Percentiles rank a stretch among this genome's conserved stretches.
phyloP scores from a whole-genome alignment of 2,797 vertebrate genomes.

The Neopelma chrysocephalum region DNA sequence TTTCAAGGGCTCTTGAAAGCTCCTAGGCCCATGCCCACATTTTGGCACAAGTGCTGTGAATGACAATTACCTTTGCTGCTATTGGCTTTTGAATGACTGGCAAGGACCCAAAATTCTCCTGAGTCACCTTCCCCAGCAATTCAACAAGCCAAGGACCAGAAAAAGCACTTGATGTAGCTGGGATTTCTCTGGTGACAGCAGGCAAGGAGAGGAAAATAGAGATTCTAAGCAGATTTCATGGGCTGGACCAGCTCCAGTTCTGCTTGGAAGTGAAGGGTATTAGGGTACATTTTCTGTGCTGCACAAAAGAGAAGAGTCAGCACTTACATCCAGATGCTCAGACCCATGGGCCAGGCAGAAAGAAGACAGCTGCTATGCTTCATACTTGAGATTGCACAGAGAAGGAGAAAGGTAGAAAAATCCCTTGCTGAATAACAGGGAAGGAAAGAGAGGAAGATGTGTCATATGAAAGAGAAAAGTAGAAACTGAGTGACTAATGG shows the following conservation, averaged over 20 bases:
- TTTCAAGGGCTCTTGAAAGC: constrained; percentile 36
- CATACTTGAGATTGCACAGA: neutral
- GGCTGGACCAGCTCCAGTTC: constrained; percentile 55
- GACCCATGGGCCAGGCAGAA: constrained; percentile 32
- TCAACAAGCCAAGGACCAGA: constrained; percentile 40
- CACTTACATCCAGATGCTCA: constrained; percentile 48
- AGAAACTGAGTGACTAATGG: neutral
- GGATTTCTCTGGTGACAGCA: constrained; percentile 61
- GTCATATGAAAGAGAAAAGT: neutral
- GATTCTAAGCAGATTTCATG: constrained; percentile 64
- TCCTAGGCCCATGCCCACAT: neutral
- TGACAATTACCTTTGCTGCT: constrained; percentile 37
- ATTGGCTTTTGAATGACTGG: constrained; percentile 44
- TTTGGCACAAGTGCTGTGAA: constrained; percentile 16
- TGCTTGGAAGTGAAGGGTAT: constrained; percentile 60
- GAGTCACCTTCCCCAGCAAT: constrained; percentile 54
- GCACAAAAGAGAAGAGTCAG: constrained; percentile 38
- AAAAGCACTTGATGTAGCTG: constrained; percentile 54
- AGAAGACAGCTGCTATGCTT: constrained; percentile 40
- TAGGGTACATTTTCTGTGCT: constrained; percentile 43
- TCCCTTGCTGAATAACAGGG: neutral
- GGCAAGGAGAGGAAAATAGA: constrained; percentile 55
- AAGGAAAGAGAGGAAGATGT: neutral
- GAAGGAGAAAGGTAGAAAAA: constrained; percentile 3
- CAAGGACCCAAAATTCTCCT: constrained; percentile 44